Base-by-base conservation (phyloP, 64 coral and sea anemone genomes). In the Actinia tenebrosa region DNA sequence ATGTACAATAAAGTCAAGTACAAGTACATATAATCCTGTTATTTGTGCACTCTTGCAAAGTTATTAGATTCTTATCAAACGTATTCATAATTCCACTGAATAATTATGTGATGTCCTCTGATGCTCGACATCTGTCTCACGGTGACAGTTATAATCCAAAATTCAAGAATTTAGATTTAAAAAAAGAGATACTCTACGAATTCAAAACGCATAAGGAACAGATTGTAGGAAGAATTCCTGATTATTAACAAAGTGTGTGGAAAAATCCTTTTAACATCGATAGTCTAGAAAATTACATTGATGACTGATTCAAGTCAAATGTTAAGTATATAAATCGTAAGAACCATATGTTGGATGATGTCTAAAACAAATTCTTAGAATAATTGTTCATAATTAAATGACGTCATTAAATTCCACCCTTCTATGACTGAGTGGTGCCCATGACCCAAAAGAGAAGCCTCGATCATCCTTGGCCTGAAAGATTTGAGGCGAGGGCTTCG, bases 231-330 rank as follows among this genome's bases (percentile, higher is more conserved):
- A 66, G 63, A 42, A 42, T 10, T 9, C 9, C 64, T 69, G 26
- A 22, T 71, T 11, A 26, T 22, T 71, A 71, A 9, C 22, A 7
- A 27, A 71, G n/a, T 25, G 22, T 10, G 10, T 30, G 11, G 23
- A 75, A 42, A 75, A 75, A 30, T 75, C 25, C 69, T 75, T 75
- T 75, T 30, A 42, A 30, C 69, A 75, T 26, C 42, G 69, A 42
- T 1, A 75, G 15, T 42, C 42, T 42, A 42, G 0, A 75, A 75
- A 75, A 42, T 75, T 43, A 75, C 69, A 42, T 30, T 3, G 69
- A 75, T 25, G 69, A 75, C 26, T 75, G 69, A 75, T 75, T 10
- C 3, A 42, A 75, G 69, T 75, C 69, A 75, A 75, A 75, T 75
- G 69, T 75, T 75, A 75, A 75, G 69, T 42, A 37, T 37, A 37